Evolutionary conservation across 1,140 invertebrate genomes (phyloP).

Genomic region (Drosophila suzukii): DNA sequence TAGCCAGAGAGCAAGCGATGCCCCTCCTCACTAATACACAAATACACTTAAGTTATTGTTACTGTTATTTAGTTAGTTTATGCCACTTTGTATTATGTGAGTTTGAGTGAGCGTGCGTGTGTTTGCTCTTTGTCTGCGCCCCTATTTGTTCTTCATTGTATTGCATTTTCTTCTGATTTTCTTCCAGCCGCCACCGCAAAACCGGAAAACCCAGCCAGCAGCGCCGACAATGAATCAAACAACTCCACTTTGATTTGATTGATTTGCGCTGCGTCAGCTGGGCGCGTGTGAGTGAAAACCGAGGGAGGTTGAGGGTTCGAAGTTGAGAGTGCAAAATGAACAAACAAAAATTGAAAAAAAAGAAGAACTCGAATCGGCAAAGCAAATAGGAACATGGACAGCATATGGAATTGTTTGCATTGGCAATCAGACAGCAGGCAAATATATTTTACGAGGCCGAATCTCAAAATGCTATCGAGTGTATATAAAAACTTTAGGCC

Average conservation of each 20-base stretch:
- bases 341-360: slow-evolving; percentile 13
- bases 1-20: slow-evolving; percentile 39
- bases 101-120: slow-evolving; percentile 17
- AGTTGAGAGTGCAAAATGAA: slow-evolving; percentile 39
- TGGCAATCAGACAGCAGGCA: slow-evolving; percentile 34
- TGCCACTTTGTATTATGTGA: slow-evolving; percentile 76
- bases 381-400: slow-evolving; percentile 49
- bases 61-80: slow-evolving; percentile 83
- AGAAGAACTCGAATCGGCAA: slow-evolving; percentile 21
- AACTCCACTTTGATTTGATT: slow-evolving; percentile 79
- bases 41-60: slow-evolving; percentile 82
- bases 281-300: slow-evolving; percentile 53
- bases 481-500: neutral
- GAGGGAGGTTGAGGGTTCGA: neutral
- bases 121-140: slow-evolving; percentile 65
- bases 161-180: slow-evolving; percentile 73
- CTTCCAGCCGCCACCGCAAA: slow-evolving; percentile 35
- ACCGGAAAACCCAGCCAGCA: slow-evolving; percentile 36
- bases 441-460: slow-evolving; percentile 8
- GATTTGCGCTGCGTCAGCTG: slow-evolving; percentile 80
- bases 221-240: slow-evolving; percentile 53
- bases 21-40: slow-evolving; percentile 67
- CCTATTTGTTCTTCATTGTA: slow-evolving; percentile 79
- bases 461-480: slow-evolving; percentile 12
- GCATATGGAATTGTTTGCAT: slow-evolving; percentile 52